phyloP scores from a whole-genome alignment of 2,797 vertebrate species.

The Semotilus atromaculatus region DNA sequence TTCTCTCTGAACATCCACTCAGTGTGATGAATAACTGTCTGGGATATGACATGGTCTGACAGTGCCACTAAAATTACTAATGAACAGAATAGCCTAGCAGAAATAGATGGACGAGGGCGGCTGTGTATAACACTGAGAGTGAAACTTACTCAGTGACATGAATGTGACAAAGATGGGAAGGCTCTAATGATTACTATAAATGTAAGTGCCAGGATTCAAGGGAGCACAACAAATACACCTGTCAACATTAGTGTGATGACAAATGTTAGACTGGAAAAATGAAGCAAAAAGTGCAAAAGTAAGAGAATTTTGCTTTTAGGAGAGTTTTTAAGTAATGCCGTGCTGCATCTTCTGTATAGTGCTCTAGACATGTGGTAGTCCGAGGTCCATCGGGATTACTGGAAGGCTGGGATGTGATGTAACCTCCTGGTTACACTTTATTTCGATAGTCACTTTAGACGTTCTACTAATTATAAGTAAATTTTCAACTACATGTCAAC shows the following conservation, averaged over 20 bases:
- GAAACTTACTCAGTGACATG: slow-evolving; percentile 12
- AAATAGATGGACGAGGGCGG: slow-evolving; percentile 25
- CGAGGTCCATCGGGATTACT: neutral
- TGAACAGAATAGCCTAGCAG: neutral
- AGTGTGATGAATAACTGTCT: neutral
- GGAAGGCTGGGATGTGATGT: neutral
- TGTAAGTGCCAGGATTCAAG: neutral
- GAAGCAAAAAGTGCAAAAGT: too few species aligned
- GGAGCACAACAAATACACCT: neutral
- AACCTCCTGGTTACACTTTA: too few species aligned
- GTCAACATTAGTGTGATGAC: neutral
- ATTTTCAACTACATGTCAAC: too few species aligned
- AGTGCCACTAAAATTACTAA: neutral
- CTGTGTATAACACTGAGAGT: slow-evolving; percentile 21
- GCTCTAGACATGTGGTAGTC: neutral
- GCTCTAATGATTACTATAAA: slow-evolving; percentile 4
- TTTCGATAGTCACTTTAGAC: too few species aligned
- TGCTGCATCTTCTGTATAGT: neutral
- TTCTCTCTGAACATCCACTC: slow-evolving; percentile 3
- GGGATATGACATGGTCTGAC: slow-evolving; percentile 6
- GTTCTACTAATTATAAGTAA: too few species aligned
- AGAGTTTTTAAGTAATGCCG: neutral
- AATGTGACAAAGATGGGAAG: slow-evolving; percentile 14
- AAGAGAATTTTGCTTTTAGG: neutral
- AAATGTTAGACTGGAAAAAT: neutral